Conservation (phyloP, 2,797 vertebrate species). For the Argentina silus region DNA sequence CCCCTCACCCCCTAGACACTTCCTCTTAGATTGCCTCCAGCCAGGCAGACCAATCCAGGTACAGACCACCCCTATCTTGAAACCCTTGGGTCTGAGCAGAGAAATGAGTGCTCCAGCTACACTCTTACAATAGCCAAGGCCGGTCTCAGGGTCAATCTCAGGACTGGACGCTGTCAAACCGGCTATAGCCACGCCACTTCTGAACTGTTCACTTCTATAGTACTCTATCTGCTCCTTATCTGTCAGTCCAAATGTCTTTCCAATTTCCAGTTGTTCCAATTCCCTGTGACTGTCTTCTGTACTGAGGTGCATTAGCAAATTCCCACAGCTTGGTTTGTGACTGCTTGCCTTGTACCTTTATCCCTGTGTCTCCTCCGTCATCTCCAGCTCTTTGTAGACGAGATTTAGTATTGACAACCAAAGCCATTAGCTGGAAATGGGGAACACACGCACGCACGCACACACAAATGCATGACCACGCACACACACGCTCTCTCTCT, state of each 20-base stretch:
- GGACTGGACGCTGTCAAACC: too few species aligned
- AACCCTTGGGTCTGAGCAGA: too few species aligned
- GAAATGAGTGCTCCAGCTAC: too few species aligned
- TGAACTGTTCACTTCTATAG: neutral
- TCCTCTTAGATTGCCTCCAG: too few species aligned
- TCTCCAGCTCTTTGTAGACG: constrained; percentile 48
- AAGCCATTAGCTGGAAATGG: constrained; percentile 57
- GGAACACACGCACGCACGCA: constrained; percentile 12
- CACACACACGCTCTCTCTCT: neutral
- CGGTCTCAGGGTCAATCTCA: too few species aligned
- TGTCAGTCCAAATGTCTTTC: constrained; percentile 24
- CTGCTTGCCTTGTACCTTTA: constrained; percentile 52
- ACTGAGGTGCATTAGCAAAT: constrained; percentile 60
- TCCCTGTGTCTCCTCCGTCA: constrained; percentile 46
- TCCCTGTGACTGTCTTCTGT: constrained; percentile 35
- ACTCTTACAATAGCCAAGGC: too few species aligned
- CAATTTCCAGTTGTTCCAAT: constrained; percentile 41
- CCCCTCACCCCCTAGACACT: too few species aligned
- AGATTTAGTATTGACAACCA: constrained; percentile 49
- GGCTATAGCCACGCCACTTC: neutral
- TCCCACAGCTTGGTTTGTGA: constrained; percentile 57
- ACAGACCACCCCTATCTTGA: too few species aligned
- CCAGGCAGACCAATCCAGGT: too few species aligned
- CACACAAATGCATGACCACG: neutral
- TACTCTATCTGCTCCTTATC: constrained; percentile 17